Evolutionary conservation across 2,113 vertebrate genomes (phyloP).

Genomic region (Sphyrna mokarran): DNA sequence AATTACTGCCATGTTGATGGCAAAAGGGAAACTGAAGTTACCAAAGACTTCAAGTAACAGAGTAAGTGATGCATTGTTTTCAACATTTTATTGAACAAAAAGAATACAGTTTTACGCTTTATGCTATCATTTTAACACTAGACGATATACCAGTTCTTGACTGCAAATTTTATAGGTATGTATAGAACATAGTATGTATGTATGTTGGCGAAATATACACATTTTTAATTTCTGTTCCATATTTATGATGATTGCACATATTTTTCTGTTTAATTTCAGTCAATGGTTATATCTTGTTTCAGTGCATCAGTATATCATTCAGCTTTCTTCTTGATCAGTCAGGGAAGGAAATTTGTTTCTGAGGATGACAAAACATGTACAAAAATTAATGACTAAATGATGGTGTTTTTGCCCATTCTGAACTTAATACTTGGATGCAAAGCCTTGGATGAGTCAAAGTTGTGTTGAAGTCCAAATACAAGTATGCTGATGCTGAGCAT

Average conservation of each 20-base stretch:
- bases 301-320: background rate
- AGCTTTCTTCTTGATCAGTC: background rate
- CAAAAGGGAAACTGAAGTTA: constrained; percentile 91
- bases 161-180: background rate
- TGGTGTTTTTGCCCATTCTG: background rate
- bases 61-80: background rate
- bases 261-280: background rate
- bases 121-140: background rate
- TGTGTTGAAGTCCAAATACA: background rate
- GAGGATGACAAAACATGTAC: background rate
- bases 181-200: background rate
- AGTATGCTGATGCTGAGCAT: background rate
- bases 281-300: background rate
- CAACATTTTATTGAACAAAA: background rate
- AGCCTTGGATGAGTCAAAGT: background rate
- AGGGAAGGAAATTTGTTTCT: background rate
- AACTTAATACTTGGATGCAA: background rate
- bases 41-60: constrained; percentile 53
- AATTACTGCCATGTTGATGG: constrained; percentile 93
- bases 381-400: background rate
- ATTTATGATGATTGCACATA: background rate
- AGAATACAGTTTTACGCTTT: background rate
- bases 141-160: background rate
- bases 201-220: background rate
- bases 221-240: background rate